Evolutionary conservation across 2,797 vertebrate species (phyloP).

Genomic region (Melanotaenia boesemani): DNA sequence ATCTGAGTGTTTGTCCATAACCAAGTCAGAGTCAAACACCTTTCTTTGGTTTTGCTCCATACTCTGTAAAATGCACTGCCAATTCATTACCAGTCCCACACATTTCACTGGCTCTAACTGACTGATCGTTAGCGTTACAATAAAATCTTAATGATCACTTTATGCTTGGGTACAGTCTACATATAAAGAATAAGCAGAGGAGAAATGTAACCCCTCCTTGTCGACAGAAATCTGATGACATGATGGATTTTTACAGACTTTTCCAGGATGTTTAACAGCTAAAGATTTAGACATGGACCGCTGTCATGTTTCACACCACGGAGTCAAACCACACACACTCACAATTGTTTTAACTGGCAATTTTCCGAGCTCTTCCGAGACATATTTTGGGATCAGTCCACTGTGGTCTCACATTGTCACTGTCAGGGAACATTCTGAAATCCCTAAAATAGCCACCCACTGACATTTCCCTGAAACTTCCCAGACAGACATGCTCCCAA

Average conservation of each 20-base stretch:
- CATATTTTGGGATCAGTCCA: slow-evolving; percentile 9
- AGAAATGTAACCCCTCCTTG: slow-evolving; percentile 3
- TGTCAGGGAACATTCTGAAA: slow-evolving; percentile 29
- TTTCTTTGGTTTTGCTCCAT: background rate
- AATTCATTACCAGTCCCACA: background rate
- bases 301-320: slow-evolving; percentile 1
- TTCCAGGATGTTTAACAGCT: background rate
- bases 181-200: background rate
- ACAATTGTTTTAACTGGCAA: background rate
- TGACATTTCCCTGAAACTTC: slow-evolving; percentile 41
- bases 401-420: slow-evolving; percentile 34
- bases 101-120: no score
- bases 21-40: background rate
- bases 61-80: background rate
- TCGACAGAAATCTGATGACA: background rate
- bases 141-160: background rate
- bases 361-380: slow-evolving; percentile 2
- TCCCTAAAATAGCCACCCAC: slow-evolving; percentile 25
- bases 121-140: background rate
- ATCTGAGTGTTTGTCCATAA: background rate
- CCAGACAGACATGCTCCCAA: slow-evolving; percentile 9
- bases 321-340: background rate
- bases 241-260: background rate
- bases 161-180: background rate
- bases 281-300: background rate